Evolutionary conservation across 2,888 invertebrate genomes (phyloP).

Genomic region (Drosophila mimetica): DNA sequence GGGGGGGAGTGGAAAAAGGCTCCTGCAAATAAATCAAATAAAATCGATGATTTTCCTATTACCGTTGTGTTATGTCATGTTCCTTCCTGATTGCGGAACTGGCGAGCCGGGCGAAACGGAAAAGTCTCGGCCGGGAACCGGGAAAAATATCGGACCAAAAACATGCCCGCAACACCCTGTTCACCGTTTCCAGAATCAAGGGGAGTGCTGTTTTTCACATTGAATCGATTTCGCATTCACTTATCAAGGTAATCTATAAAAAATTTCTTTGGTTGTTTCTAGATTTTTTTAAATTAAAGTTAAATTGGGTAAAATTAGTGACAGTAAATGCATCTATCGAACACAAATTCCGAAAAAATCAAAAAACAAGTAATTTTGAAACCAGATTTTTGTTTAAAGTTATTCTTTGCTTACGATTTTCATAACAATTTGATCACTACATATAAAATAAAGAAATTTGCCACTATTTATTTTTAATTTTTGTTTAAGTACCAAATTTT

Average conservation of each 20-base stretch:
- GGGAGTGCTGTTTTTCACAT: neutral
- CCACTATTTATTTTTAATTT: no score
- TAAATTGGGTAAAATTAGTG: neutral
- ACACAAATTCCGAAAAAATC: neutral
- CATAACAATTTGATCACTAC: no score
- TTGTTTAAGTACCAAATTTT: no score
- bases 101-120: constrained; percentile 19
- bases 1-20: neutral
- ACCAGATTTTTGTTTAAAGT: no score
- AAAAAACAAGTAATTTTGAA: no score
- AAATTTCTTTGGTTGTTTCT: no score
- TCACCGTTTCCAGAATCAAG: neutral
- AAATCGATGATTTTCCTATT: constrained; percentile 80
- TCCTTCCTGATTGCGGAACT: constrained; percentile 54
- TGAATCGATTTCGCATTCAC: neutral
- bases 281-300: no score
- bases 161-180: constrained; percentile 3
- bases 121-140: constrained; percentile 26
- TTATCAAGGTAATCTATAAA: neutral
- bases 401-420: no score
- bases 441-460: no score
- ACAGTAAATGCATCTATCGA: neutral
- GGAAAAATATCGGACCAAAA: constrained; percentile 13
- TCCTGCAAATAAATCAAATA: constrained; percentile 74
- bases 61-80: constrained; percentile 79